These are phyloP conservation scores for Ciconia nigra DNA, from an alignment of 2,797 vertebrate genomes.

Conservation along the genomic window DNA sequence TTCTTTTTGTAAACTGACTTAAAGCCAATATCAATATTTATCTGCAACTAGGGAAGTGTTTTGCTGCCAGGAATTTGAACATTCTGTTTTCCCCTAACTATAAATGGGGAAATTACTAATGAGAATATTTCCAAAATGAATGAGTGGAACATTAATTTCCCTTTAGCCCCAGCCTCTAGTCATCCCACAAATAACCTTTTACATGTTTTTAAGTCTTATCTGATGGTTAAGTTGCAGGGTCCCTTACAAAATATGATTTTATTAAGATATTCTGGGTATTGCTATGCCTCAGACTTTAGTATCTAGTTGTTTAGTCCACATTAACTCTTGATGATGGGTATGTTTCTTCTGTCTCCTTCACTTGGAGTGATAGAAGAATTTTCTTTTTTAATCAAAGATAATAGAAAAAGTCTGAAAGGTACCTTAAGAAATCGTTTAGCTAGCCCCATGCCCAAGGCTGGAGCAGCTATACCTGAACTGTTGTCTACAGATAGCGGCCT, in stretches of 20 bases:
- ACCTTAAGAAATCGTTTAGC: not conserved
- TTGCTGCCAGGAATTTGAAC: conserved; percentile 57
- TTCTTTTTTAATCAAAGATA: not conserved
- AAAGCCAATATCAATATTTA: conserved; percentile 72
- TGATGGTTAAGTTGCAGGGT: not conserved
- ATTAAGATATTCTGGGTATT: not conserved
- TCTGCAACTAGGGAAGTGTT: conserved; percentile 51
- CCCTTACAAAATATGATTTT: not conserved
- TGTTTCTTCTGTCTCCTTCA: not conserved
- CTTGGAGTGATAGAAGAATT: not conserved
- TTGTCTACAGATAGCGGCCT: not conserved
- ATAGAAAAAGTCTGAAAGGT: not conserved
- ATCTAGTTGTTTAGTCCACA: not conserved
- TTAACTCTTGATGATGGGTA: not conserved
- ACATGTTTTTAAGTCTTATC: not conserved
- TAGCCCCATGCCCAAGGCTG: not conserved
- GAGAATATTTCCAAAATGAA: conserved; percentile 61
- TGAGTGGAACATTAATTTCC: conserved; percentile 58
- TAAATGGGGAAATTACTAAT: conserved; percentile 54
- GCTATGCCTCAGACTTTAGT: not conserved
- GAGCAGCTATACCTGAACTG: not conserved
- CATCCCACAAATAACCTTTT: not conserved
- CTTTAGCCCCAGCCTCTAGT: not conserved
- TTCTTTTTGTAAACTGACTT: conserved; percentile 55
- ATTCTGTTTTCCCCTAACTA: conserved; percentile 48